These are phyloP conservation scores for Ceratina japonica DNA, from an alignment of 1,140 invertebrate genomes.

Conservation along the genomic window DNA sequence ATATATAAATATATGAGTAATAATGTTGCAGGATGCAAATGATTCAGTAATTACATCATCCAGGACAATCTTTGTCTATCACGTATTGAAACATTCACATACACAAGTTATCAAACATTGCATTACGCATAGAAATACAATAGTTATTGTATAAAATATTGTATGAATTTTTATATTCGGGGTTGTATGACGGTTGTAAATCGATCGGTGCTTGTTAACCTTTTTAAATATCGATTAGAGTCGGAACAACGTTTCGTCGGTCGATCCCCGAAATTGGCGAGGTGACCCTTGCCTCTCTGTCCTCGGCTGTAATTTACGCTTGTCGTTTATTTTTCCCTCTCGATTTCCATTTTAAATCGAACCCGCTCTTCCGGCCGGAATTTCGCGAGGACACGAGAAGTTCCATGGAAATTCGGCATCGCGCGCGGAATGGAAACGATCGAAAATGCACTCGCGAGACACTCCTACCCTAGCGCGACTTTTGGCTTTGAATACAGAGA, in stretches of 20 bases:
- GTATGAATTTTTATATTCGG: too few species aligned
- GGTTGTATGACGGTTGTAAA: background rate
- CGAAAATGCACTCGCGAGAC: background rate
- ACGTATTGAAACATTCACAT: too few species aligned
- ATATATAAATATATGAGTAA: too few species aligned
- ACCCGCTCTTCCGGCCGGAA: slow-evolving; percentile 28
- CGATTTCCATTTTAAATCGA: slow-evolving; percentile 53
- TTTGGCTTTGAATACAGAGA: slow-evolving; percentile 11
- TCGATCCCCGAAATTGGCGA: slow-evolving; percentile 20
- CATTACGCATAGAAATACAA: too few species aligned
- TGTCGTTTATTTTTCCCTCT: slow-evolving; percentile 7
- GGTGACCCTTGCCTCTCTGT: background rate
- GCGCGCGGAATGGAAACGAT: slow-evolving; percentile 32
- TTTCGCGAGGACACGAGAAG: slow-evolving; percentile 11
- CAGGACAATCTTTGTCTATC: too few species aligned
- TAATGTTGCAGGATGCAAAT: too few species aligned
- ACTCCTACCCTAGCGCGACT: too few species aligned
- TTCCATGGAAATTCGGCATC: slow-evolving; percentile 10
- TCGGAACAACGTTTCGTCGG: slow-evolving; percentile 6
- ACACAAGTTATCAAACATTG: too few species aligned
- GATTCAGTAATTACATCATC: too few species aligned
- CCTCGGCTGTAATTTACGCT: slow-evolving; percentile 8
- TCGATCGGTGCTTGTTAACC: background rate
- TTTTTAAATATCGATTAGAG: slow-evolving; percentile 26
- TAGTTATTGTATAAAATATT: too few species aligned